phyloP scores from a whole-genome alignment of 2,797 vertebrate genomes.

The Botia almorhae region DNA sequence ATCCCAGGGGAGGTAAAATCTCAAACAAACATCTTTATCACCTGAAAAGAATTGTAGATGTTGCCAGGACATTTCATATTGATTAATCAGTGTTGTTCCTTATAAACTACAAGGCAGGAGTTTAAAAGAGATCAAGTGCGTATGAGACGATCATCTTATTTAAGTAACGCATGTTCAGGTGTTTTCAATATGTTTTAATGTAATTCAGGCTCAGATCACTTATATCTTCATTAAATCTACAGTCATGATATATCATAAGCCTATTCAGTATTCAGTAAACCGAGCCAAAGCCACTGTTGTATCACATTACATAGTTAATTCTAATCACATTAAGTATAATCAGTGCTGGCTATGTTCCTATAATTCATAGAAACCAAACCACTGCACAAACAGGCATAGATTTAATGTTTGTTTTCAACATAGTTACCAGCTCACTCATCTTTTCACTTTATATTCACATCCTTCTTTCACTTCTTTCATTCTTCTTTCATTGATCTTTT shows the following conservation, averaged over 20 bases:
- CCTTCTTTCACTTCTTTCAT: no score
- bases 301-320: constrained; percentile 18
- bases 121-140: neutral
- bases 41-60: neutral
- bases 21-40: constrained; percentile 1
- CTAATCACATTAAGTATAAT: constrained; percentile 9
- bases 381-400: neutral
- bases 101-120: neutral
- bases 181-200: neutral
- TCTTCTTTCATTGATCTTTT: no score
- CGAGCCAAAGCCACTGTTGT: constrained; percentile 24
- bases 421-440: neutral
- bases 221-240: neutral
- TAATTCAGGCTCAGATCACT: constrained; percentile 4
- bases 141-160: neutral
- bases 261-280: neutral
- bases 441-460: neutral
- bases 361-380: neutral
- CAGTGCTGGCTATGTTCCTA: neutral
- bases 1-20: neutral
- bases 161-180: neutral
- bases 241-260: neutral
- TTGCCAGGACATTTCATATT: neutral
- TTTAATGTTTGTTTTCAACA: neutral
- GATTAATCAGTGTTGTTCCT: neutral